Percentiles rank a stretch among this genome's conserved stretches.
These are phyloP conservation scores for Colistium nudipinnis DNA, from an alignment of 2,113 vertebrate species.

Conservation along the genomic window DNA sequence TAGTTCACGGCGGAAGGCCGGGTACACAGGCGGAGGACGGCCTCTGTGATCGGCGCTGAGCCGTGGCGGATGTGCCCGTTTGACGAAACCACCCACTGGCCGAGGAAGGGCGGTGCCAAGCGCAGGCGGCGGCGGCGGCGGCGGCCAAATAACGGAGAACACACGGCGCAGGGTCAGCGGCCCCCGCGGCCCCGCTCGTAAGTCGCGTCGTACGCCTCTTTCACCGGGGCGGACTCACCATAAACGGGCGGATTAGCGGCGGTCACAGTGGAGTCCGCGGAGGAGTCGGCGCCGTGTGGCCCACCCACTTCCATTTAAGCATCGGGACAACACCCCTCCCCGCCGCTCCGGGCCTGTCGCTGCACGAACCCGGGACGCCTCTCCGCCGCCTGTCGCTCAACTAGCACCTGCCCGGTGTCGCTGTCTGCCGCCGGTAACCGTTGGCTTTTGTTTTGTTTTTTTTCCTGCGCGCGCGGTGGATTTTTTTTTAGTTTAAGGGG, in stretches of 20 bases:
- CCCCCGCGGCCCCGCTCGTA: slow-evolving; percentile 43
- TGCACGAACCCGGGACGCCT: slow-evolving; percentile 52
- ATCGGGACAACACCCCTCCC: slow-evolving; percentile 79
- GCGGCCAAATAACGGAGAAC: slow-evolving; percentile 59
- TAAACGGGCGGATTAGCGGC: slow-evolving; percentile 61
- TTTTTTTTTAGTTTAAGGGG: slow-evolving; percentile 58
- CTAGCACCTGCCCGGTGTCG: slow-evolving; percentile 50
- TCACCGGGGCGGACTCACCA: slow-evolving; percentile 59
- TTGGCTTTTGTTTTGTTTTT: too few species aligned
- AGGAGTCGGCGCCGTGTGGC: slow-evolving; percentile 79
- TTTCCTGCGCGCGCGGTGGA: slow-evolving; percentile 69
- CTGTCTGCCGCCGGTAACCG: slow-evolving; percentile 33
- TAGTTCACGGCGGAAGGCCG: slow-evolving; percentile 91
- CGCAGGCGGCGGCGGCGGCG: slow-evolving; percentile 65
- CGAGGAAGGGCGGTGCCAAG: slow-evolving; percentile 87
- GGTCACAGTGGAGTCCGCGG: slow-evolving; percentile 75
- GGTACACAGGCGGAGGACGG: slow-evolving; percentile 87
- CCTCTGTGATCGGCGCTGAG: slow-evolving; percentile 92
- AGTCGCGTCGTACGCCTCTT: slow-evolving; percentile 32
- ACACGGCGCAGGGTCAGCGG: slow-evolving; percentile 45
- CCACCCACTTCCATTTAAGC: slow-evolving; percentile 87
- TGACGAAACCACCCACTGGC: slow-evolving; percentile 88
- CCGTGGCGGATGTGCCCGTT: slow-evolving; percentile 92
- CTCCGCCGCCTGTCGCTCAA: slow-evolving; percentile 59
- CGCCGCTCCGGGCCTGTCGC: slow-evolving; percentile 50